Conservation (phyloP, 2,113 vertebrate genomes). For the Capricornis sumatraensis region DNA sequence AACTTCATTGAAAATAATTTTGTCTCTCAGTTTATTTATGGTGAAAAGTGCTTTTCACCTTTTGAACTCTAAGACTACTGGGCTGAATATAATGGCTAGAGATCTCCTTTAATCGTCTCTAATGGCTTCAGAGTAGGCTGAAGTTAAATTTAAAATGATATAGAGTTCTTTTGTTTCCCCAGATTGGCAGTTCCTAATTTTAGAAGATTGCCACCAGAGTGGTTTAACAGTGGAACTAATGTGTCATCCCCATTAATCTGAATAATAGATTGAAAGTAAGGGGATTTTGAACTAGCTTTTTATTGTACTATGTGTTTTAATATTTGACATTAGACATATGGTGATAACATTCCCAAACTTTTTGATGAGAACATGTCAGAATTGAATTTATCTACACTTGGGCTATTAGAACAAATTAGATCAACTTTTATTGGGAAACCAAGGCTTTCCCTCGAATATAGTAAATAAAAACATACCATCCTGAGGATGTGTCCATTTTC, state of each 20-base stretch:
- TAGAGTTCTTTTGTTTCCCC: conserved; percentile 8
- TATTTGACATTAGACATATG: conserved; percentile 32
- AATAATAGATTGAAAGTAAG: conserved; percentile 41
- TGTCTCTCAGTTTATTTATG: conserved; percentile 61
- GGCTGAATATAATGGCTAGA: conserved; percentile 24
- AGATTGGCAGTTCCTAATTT: conserved; percentile 50
- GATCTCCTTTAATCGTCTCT: conserved; percentile 50
- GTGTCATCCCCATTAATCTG: conserved; percentile 37
- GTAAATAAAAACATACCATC: conserved; percentile 20
- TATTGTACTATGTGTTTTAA: conserved; percentile 26
- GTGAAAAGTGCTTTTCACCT: conserved; percentile 65
- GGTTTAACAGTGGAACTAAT: background rate
- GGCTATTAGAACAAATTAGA: conserved; percentile 28
- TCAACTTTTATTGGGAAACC: background rate
- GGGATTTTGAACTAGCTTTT: conserved; percentile 34
- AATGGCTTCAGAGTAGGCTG: conserved; percentile 35
- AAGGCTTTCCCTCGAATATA: background rate
- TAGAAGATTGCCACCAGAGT: conserved; percentile 26
- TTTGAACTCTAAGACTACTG: conserved; percentile 64
- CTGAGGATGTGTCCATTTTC: background rate
- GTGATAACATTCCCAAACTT: background rate
- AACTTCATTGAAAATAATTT: conserved; percentile 72
- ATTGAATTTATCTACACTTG: background rate
- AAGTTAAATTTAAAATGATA: conserved; percentile 59
- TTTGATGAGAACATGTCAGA: background rate